Base-by-base conservation (phyloP, 2,888 invertebrate genomes). In the Strigamia transsilvanica region DNA sequence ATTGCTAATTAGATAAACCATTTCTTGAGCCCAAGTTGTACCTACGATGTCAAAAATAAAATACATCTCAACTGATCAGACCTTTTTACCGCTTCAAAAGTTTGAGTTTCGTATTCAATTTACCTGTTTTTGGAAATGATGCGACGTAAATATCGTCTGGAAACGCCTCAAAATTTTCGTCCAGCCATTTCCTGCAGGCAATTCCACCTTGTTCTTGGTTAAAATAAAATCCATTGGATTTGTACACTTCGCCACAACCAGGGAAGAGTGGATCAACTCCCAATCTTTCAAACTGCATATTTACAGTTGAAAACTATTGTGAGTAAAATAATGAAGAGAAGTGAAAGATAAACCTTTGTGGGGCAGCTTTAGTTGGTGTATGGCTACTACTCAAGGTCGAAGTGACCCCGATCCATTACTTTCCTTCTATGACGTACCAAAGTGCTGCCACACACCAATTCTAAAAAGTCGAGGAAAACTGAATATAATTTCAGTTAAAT, bases 11-110 rank as follows among this genome's bases (percentile, higher is more conserved):
- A 96, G n/a, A n/a, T 96, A 97, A 2, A 94, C 92, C 92, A 97
- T 95, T 90, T 97, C 97, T 87, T 96, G 96, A 0, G 94, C 92
- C 97, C 97, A 97, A 0, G 97, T 97, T 27, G 96, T 96, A n/a
- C 88, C 89, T 88, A 38, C 2, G 82, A 61, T 73, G 56, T 13
- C n/a, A 66, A 27, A 27, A 27, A 21, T 2, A 21, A 18, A 61
- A 3, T 61, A 21, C 4, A 4, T n/a, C 3, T 51, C 4, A 51
- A 51, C 4, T 51, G 2, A 51, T 6, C 2, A 4, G 10, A 4
- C 10, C n/a, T n/a, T 13, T n/a, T 51, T n/a, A 51, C 2, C 3
- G n/a, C 10, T 51, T 41, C 27, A 46, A 42, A 80, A 38, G 80
- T 2, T 41, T n/a, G 79, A 81, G 61, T 78, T 78, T n/a, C n/a